These are phyloP conservation scores for Gymnorhina tibicen DNA, from an alignment of 2,113 vertebrate species.

Conservation along the genomic window DNA sequence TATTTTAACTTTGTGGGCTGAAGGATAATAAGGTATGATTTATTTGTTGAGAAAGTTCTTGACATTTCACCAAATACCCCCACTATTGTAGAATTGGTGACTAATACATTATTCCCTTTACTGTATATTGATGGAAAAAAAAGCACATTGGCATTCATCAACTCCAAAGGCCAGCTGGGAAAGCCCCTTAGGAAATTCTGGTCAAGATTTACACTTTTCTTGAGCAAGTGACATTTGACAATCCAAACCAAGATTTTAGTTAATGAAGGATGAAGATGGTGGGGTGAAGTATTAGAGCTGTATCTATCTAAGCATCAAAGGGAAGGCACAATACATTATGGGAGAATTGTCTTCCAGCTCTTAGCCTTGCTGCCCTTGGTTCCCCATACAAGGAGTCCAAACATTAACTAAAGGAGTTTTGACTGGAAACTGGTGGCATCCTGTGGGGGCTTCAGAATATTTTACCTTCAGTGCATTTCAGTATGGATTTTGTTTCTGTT, in stretches of 20 bases:
- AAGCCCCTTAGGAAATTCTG: slow-evolving; percentile 14
- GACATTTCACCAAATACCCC: slow-evolving; percentile 23
- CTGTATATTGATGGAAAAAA: slow-evolving; percentile 12
- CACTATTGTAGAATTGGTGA: slow-evolving; percentile 32
- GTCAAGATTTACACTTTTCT: slow-evolving; percentile 51
- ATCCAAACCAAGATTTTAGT: neutral
- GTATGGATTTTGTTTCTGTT: neutral
- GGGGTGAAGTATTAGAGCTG: neutral
- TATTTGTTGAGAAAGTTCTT: slow-evolving; percentile 64
- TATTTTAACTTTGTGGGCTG: slow-evolving; percentile 68
- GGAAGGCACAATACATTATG: neutral
- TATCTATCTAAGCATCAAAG: neutral
- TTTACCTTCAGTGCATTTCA: neutral
- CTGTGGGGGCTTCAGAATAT: neutral
- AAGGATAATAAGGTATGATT: slow-evolving; percentile 76
- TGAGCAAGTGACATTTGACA: slow-evolving; percentile 31
- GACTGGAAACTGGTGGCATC: neutral
- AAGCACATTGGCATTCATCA: slow-evolving; percentile 55
- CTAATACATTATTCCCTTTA: slow-evolving; percentile 57
- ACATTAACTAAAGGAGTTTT: neutral
- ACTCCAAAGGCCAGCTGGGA: neutral
- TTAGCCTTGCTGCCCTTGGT: neutral
- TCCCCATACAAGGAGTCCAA: neutral
- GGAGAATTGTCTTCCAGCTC: neutral
- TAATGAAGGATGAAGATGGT: neutral